Base-by-base conservation (phyloP, 2,888 invertebrate genomes). In the Heteromyza rotundicornis region DNA sequence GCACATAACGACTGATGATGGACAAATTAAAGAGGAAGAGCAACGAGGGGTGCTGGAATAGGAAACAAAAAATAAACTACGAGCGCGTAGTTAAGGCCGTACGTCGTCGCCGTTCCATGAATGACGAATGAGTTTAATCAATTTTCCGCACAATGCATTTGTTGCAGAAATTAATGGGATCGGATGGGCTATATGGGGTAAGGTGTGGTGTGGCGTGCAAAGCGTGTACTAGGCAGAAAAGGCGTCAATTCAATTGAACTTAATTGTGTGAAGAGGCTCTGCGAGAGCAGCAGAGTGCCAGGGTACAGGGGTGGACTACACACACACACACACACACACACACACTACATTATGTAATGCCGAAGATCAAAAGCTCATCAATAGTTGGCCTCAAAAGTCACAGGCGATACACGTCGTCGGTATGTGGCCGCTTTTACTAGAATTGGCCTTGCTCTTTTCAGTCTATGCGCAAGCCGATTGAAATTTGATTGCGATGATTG, bases 61-160 rank as follows among this genome's bases (percentile, higher is more conserved):
- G n/a, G 32, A 40, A 20, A 50, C 55, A 63, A 57, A 44, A 60
- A 60, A 54, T 23, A 55, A n/a, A n/a, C n/a, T 27, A 22, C 35
- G 49, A 36, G 40, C 24, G 53, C 53, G 27, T 40, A 40, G n/a
- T n/a, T 35, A 19, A 23, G 24, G 14, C 24, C 10, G 24, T 36
- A 47, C 35, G 64, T 63, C 51, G 52, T 44, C 56, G 64, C 65
- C 69, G 35, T 19, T 32, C 16, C 14, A 32, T 53, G 57, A 49
- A 27, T 72, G 72, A 74, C 69, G 76, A 76, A 76, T 74, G 76
- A 69, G 67, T 64, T 74, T 75, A 73, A 76, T 76, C 75, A 75
- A 75, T 75, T 75, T 70, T 65, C 68, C 40, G 54, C 36, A 56
- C 52, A 57, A 53, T 53, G 53, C 57, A 52, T 40, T 36, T 40